Percentiles rank a stretch among this genome's conserved stretches.
Evolutionary conservation across 2,797 vertebrate species (phyloP).

Genomic region (Syngnathus acus): DNA sequence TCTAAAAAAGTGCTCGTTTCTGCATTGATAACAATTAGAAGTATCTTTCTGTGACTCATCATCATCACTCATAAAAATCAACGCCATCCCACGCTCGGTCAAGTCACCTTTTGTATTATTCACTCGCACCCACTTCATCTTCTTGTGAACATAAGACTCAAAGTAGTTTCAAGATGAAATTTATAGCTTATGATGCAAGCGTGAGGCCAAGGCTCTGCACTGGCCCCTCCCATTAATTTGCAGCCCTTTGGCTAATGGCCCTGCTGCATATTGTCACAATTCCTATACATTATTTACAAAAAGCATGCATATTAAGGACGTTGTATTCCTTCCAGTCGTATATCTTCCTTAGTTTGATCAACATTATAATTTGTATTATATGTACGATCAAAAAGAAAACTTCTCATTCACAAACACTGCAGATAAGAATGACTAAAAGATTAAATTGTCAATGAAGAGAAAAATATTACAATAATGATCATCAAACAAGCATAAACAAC

Average conservation of each 20-base stretch:
- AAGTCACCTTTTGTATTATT: slow-evolving; percentile 3
- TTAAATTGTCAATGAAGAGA: too few species aligned
- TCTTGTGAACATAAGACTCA: slow-evolving; percentile 8
- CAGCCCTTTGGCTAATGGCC: slow-evolving; percentile 55
- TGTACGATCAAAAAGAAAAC: background rate
- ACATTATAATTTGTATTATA: slow-evolving; percentile 29
- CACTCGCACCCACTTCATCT: slow-evolving; percentile 29
- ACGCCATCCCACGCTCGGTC: slow-evolving; percentile 31
- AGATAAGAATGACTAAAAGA: background rate
- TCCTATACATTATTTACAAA: slow-evolving; percentile 70
- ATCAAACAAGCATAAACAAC: background rate
- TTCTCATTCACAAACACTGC: background rate
- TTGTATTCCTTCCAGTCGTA: slow-evolving; percentile 36
- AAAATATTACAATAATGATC: background rate
- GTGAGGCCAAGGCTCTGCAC: slow-evolving; percentile 36
- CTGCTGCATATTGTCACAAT: slow-evolving; percentile 67
- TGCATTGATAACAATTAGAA: slow-evolving; percentile 19
- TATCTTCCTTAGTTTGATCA: slow-evolving; percentile 47
- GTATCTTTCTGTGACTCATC: slow-evolving; percentile 15
- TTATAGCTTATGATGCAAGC: slow-evolving; percentile 59
- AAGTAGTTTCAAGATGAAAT: slow-evolving; percentile 43
- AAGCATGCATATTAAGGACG: slow-evolving; percentile 62
- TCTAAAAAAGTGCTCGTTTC: slow-evolving; percentile 19
- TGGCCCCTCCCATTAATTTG: slow-evolving; percentile 60
- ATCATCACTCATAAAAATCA: slow-evolving; percentile 26